A percentile compares a stretch with the other conserved stretches of the same genome.
These are phyloP conservation scores for Onychomys leucogaster DNA, from an alignment of 2,797 vertebrate genomes.

Conservation along the genomic window DNA sequence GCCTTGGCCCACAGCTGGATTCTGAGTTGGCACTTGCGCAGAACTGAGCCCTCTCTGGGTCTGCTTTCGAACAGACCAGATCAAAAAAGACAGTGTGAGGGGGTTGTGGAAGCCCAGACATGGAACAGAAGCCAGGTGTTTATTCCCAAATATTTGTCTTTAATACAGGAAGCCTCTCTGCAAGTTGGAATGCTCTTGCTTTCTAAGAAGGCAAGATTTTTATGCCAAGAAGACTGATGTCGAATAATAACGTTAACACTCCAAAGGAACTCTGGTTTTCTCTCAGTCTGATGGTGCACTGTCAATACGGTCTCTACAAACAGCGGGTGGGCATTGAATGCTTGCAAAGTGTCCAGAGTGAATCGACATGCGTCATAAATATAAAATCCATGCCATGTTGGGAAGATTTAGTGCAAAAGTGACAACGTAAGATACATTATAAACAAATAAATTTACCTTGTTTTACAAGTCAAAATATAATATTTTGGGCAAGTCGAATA, in stretches of 20 bases:
- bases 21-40: background rate
- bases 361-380: background rate
- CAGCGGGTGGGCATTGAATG: background rate
- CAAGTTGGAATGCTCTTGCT: constrained; percentile 23
- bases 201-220: constrained; percentile 33
- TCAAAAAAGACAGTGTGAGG: background rate
- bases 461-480: background rate
- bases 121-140: background rate
- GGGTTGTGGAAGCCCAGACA: background rate
- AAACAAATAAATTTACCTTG: constrained; percentile 9
- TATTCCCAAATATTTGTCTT: constrained; percentile 28
- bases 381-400: constrained; percentile 12
- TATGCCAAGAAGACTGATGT: constrained; percentile 29
- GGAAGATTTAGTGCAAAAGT: constrained; percentile 11
- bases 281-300: background rate
- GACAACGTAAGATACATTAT: background rate
- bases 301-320: background rate
- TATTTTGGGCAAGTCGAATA: constrained; percentile 16
- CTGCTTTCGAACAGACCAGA: background rate
- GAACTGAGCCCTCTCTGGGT: background rate
- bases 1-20: background rate
- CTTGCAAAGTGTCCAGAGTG: background rate
- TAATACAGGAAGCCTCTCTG: constrained; percentile 4
- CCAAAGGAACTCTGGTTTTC: background rate
- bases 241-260: constrained; percentile 47